These are phyloP conservation scores for Lepus europaeus DNA, from an alignment of 2,113 vertebrate genomes.

Conservation along the genomic window DNA sequence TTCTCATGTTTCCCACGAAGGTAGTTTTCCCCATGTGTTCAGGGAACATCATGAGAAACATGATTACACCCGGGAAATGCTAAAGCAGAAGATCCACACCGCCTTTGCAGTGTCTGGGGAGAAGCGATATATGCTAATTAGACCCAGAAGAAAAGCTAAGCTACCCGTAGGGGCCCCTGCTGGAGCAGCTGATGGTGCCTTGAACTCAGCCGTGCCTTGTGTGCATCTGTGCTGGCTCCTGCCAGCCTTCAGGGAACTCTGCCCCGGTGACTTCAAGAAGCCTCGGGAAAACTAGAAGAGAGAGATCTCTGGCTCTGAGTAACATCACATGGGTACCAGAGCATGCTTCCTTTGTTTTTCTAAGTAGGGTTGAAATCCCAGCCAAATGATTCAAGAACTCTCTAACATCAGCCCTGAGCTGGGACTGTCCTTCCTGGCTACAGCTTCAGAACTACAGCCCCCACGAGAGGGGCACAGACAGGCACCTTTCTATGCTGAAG, in stretches of 20 bases:
- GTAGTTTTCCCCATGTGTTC: conserved; percentile 55
- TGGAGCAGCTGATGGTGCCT: background rate
- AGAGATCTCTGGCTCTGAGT: background rate
- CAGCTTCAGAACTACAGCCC: background rate
- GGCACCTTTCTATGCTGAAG: background rate
- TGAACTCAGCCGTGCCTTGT: background rate
- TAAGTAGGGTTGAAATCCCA: conserved; percentile 27
- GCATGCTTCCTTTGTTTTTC: too few relatives aligned
- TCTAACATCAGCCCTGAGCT: background rate
- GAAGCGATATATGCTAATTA: conserved; percentile 41
- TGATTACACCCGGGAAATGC: conserved; percentile 42
- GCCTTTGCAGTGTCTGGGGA: conserved; percentile 45
- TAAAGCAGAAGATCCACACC: conserved; percentile 25
- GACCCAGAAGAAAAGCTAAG: background rate
- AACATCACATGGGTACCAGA: background rate
- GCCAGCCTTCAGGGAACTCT: background rate
- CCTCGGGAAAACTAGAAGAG: background rate
- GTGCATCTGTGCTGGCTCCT: background rate
- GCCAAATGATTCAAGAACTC: conserved; percentile 10
- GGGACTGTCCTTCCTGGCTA: background rate
- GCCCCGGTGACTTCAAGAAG: background rate
- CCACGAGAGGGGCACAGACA: background rate
- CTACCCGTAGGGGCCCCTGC: background rate
- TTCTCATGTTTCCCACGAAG: conserved; percentile 58
- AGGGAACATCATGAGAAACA: conserved; percentile 62